Base-by-base conservation (phyloP, 1,140 invertebrate species). In the Triops longicaudatus region DNA sequence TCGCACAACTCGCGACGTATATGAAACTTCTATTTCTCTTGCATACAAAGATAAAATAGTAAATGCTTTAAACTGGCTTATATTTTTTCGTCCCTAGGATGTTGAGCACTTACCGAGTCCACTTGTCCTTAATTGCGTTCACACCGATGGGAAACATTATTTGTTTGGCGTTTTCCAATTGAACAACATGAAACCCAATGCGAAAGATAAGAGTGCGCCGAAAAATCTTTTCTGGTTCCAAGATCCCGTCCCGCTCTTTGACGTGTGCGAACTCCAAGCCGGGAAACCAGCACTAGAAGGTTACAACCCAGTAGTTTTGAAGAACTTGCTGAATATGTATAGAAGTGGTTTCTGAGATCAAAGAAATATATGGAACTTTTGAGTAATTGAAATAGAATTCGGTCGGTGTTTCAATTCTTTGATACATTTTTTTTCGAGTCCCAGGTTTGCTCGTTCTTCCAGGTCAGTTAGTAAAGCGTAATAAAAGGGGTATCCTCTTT, bases 151-250 rank as follows among this genome's bases (percentile, higher is more conserved):
- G 17, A 84, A 88, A 77, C 82, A 85, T 9, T 93, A 93, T 81
- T 89, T 94, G 81, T 95, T 96, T 83, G 90, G 90, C 11, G 87
- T 93, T 44, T 89, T 93, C 79, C 93, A 96, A 84, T 84, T 97
- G n/a, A 96, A 96, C 81, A 28, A 73, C 6, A 41, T 73, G 1
- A 73, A 75, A 26, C 85, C 86, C 3, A 22, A 73, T 10, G 82
- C 76, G 31, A 84, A 87, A 41, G 88, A 88, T n/a, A 63, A 22
- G 50, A 63, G 22, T 63, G n/a, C 50, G 14, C 83, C 86, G 1
- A 93, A 90, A 82, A 96, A 97, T 84, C 87, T 92, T 79, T 93
- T 91, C 87, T 96, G 92, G 87, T 86, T 88, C 77, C 87, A 88
- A 72, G 87, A 88, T 26, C 85, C 86, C 79, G 84, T 91, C 63